These are phyloP conservation scores for Agrotis ipsilon DNA, from an alignment of 2,888 invertebrate species.

Conservation along the genomic window DNA sequence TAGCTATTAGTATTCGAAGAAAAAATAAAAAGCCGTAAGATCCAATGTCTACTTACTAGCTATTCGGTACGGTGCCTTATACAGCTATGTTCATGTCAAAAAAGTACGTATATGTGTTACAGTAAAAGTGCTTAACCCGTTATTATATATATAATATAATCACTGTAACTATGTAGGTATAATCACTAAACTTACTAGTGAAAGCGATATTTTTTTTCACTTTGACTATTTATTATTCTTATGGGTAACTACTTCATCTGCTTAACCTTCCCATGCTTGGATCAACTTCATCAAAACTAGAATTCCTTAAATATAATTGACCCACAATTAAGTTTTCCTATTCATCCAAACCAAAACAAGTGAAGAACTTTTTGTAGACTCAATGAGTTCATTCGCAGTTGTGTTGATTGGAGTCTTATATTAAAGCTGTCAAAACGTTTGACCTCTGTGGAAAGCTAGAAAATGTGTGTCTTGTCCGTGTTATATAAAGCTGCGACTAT, in stretches of 20 bases:
- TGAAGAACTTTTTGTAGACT: not conserved
- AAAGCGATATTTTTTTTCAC: too few relatives aligned
- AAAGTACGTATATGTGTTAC: too few relatives aligned
- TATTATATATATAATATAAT: too few relatives aligned
- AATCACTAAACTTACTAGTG: too few relatives aligned
- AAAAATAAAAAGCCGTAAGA: not conserved
- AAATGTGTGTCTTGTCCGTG: conserved; percentile 40
- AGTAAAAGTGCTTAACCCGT: too few relatives aligned
- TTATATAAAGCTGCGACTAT: conserved; percentile 60
- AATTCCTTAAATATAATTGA: not conserved
- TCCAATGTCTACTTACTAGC: not conserved
- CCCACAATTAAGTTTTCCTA: not conserved
- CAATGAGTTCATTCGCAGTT: conserved; percentile 20
- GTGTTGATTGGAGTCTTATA: conserved; percentile 11
- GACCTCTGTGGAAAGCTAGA: conserved; percentile 47
- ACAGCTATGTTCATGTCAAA: not conserved
- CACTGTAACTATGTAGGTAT: too few relatives aligned
- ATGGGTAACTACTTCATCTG: too few relatives aligned
- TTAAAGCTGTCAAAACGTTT: conserved; percentile 32
- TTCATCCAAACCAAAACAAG: not conserved
- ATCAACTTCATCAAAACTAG: not conserved
- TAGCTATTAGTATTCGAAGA: not conserved
- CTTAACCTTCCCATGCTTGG: too few relatives aligned
- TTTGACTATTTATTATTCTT: too few relatives aligned
- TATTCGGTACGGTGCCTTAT: too few relatives aligned